Percentiles rank a stretch among this genome's conserved stretches.
Conservation (phyloP, 2,797 vertebrate species). For the Helarctos malayanus region DNA sequence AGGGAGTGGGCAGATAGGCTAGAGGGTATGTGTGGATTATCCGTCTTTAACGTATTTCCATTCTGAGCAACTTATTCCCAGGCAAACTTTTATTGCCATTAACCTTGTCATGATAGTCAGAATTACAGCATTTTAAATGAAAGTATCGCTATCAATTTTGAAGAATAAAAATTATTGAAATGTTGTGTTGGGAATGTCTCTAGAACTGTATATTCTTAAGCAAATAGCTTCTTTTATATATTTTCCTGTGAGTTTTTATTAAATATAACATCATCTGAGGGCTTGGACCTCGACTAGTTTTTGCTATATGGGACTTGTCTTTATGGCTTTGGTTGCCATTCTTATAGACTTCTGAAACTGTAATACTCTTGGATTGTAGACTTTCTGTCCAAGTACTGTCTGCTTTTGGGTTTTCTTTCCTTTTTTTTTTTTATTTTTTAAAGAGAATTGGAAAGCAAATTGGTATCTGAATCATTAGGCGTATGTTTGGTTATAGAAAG, state of each 20-base stretch:
- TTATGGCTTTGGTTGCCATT: not conserved
- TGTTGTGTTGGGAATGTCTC: not conserved
- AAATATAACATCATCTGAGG: not conserved
- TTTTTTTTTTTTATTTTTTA: not conserved
- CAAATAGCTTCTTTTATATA: not conserved
- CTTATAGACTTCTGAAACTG: not conserved
- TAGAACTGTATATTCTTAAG: not conserved
- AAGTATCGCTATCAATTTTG: not conserved
- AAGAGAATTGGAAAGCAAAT: not conserved
- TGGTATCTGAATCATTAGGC: not conserved
- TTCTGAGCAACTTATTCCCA: not conserved
- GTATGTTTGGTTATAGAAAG: not conserved
- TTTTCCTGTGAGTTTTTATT: not conserved
- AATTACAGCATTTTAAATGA: not conserved
- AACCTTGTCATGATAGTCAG: not conserved
- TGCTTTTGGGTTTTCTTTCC: not conserved
- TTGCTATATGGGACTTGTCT: not conserved
- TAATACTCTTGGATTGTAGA: not conserved
- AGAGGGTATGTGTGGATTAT: not conserved
- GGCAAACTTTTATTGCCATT: not conserved
- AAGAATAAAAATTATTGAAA: not conserved
- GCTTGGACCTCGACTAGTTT: not conserved
- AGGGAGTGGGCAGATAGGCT: not conserved
- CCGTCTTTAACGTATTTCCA: not conserved
- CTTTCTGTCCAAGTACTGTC: not conserved